These are phyloP conservation scores for Lerema accius DNA, from an alignment of 1,140 invertebrate species.

Conservation along the genomic window DNA sequence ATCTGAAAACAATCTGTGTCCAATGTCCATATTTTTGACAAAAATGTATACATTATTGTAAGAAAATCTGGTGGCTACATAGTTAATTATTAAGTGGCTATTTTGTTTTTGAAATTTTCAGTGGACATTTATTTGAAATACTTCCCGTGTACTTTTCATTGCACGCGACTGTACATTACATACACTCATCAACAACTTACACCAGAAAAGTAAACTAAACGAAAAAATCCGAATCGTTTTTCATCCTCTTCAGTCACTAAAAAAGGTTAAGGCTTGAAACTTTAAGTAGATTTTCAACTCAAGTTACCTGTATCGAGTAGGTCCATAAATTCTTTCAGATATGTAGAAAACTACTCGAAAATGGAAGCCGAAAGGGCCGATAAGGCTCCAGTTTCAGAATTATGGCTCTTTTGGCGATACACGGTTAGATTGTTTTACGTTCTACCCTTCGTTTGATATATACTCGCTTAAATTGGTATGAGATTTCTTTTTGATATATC, in stretches of 20 bases:
- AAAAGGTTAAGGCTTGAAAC: not conserved
- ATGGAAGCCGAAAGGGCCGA: conserved; percentile 22
- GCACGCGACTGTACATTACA: no score
- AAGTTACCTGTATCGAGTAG: conserved; percentile 20
- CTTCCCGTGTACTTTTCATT: no score
- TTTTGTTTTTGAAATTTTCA: no score
- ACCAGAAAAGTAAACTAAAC: no score
- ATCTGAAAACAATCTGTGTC: no score
- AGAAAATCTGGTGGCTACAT: no score
- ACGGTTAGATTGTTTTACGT: not conserved
- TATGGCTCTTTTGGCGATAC: conserved; percentile 30
- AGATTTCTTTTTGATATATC: conserved; percentile 36
- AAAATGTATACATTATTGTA: no score
- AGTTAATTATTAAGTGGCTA: no score
- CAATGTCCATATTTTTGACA: no score
- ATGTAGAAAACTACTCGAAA: conserved; percentile 30
- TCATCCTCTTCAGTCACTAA: not conserved
- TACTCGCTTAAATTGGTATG: conserved; percentile 8
- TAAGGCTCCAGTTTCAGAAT: conserved; percentile 33
- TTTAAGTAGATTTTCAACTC: not conserved
- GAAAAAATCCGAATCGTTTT: not conserved
- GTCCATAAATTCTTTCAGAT: conserved; percentile 33
- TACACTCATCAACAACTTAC: no score
- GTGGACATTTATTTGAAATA: no score
- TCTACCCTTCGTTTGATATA: no score